Evolutionary conservation across 2,113 vertebrate genomes (phyloP).

Genomic region (Blennius ocellaris): DNA sequence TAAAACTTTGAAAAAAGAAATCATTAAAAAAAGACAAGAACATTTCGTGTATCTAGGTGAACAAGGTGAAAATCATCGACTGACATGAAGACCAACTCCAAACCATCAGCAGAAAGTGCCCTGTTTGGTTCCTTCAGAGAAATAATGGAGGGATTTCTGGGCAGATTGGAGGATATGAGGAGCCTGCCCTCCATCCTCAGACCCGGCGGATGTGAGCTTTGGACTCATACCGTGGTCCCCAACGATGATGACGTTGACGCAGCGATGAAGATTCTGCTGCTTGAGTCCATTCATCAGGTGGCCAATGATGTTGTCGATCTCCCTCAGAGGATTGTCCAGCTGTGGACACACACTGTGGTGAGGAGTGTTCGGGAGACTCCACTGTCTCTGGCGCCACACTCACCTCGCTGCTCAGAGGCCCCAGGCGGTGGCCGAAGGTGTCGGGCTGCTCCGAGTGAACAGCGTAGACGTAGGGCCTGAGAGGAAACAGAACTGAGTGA

Average conservation of each 20-base stretch:
- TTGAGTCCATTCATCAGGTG: constrained; percentile 98
- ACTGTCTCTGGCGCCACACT: not conserved
- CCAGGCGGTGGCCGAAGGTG: constrained; percentile 92
- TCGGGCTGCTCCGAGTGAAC: constrained; percentile 98
- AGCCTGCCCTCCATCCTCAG: not conserved
- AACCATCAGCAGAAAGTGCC: no score
- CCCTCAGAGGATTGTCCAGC: constrained; percentile 93
- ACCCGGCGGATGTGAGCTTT: not conserved
- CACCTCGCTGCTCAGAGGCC: constrained; percentile 93
- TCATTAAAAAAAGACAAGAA: no score
- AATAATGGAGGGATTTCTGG: no score
- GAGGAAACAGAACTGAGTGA: not conserved
- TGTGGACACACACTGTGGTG: constrained; percentile 39
- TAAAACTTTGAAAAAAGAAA: no score
- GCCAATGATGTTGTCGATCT: constrained; percentile 93
- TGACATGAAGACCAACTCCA: no score
- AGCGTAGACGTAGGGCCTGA: constrained; percentile 94
- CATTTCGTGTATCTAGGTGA: no score
- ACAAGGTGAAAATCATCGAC: no score
- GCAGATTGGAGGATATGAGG: no score
- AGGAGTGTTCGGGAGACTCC: no score
- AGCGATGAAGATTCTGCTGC: constrained; percentile 94
- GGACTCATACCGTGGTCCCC: constrained; percentile 91
- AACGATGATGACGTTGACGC: constrained; percentile 95
- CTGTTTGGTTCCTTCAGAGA: no score